Evolutionary conservation across 2,797 vertebrate genomes (phyloP), one percentile per base, ranked within the genome.

Genomic region (Eurystomus glaucurus): DNA sequence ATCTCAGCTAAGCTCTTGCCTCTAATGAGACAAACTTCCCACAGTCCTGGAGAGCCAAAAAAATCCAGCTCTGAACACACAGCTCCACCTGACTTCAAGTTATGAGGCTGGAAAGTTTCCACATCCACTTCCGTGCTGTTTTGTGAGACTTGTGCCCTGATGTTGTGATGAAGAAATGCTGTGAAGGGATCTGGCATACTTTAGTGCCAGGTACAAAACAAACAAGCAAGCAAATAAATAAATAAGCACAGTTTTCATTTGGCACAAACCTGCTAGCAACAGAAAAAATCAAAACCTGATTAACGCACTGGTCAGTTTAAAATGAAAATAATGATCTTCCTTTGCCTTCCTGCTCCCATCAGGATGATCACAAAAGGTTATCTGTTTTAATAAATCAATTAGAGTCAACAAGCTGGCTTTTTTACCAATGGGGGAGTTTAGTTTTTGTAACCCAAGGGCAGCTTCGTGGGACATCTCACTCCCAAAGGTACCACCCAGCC

Each of bases 241-340:
- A 6, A 88, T 76, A 81, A 37, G 60, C 52, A 64, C 39, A 5
- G 29, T 23, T 92, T 60, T 91, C 55, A 29, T 95, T 94, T 88
- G 74, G 88, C 76, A 90, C 35, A 74, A 87, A 83, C 57, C 57
- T 97, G 85, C 75, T 78, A 83, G 85, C 76, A 92, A 75, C 71
- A 88, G 82, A 96, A 93, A 96, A 95, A 88, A 93, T 69, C 93
- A 46, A 90, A 96, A 90, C 66, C 66, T 83, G 80, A 95, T 97
- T 87, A 97, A 92, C 64, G 61, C 90, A 85, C 74, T 43, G 86
- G 91, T 90, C 96, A 95, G 61, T 86, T 89, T 87, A 84, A 96
- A 95, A 97, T 86, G 17, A 91, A 95, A 95, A 77, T 65, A 81
- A 94, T 93, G 81, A 70, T 85, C 78, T 87, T 92, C 62, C 76